Conservation (phyloP, 2,113 vertebrate species). For the Ophiodon elongatus region DNA sequence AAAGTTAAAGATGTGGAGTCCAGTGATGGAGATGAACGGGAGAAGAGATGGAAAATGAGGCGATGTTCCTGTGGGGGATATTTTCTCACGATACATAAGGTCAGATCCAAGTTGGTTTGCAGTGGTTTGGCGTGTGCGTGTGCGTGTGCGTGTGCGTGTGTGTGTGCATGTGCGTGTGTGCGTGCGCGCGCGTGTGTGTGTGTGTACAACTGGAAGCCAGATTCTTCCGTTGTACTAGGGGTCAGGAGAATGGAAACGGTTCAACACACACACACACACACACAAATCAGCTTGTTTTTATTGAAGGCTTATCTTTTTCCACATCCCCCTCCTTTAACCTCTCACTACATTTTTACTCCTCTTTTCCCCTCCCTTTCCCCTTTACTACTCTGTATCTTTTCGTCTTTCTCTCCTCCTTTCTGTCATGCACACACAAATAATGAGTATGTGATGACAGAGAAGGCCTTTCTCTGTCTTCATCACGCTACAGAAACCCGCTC, state of each 20-base stretch:
- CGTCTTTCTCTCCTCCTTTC: neutral
- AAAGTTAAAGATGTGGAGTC: neutral
- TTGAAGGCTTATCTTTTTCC: constrained; percentile 25
- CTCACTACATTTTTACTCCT: neutral
- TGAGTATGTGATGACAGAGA: constrained; percentile 44
- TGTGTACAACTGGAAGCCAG: constrained; percentile 48
- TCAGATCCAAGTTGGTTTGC: constrained; percentile 64
- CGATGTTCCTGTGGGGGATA: constrained; percentile 28
- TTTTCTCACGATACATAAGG: constrained; percentile 52
- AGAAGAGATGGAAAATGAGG: constrained; percentile 16
- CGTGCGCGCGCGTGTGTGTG: constrained; percentile 37
- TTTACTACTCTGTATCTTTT: neutral
- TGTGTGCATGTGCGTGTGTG: constrained; percentile 40
- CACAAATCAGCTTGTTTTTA: constrained; percentile 28
- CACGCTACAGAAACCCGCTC: neutral
- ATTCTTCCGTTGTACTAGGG: constrained; percentile 57
- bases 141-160: constrained; percentile 38
- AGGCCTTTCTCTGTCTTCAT: constrained; percentile 17
- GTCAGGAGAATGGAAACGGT: constrained; percentile 33
- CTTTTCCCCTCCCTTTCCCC: neutral
- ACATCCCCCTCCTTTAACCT: constrained; percentile 9
- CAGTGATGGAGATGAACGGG: constrained; percentile 13
- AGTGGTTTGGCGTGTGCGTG: constrained; percentile 63
- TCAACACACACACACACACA: constrained; percentile 32
- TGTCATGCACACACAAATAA: constrained; percentile 4